Conservation (phyloP, 2,113 vertebrate genomes). For the Trematomus loennbergii region DNA sequence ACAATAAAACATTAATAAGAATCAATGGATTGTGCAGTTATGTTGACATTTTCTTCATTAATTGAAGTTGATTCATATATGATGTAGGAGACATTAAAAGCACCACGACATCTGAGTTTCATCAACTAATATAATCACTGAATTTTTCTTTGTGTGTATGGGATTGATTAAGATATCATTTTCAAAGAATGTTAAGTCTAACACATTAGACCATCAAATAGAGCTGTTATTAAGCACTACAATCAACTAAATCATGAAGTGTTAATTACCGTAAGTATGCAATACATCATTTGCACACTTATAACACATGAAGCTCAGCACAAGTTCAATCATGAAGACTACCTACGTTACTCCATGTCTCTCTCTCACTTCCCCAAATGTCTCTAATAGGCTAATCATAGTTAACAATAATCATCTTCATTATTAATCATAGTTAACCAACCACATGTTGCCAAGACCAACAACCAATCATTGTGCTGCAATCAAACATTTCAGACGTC, state of each 20-base stretch:
- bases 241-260: neutral
- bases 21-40: slow-evolving; percentile 49
- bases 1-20: slow-evolving; percentile 45
- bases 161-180: neutral
- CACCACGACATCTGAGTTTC: slow-evolving; percentile 31
- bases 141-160: slow-evolving; percentile 1
- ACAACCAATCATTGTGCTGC: too few relatives aligned
- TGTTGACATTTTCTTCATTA: slow-evolving; percentile 41
- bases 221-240: neutral
- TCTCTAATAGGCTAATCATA: too few relatives aligned
- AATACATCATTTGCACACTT: neutral
- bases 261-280: neutral
- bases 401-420: too few relatives aligned
- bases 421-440: too few relatives aligned
- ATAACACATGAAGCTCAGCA: neutral
- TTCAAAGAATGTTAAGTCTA: neutral
- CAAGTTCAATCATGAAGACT: too few relatives aligned
- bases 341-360: too few relatives aligned
- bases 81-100: slow-evolving; percentile 11
- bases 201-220: neutral
- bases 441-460: too few relatives aligned
- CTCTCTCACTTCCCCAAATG: too few relatives aligned
- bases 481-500: too few relatives aligned
- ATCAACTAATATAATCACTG: slow-evolving; percentile 44
- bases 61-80: slow-evolving; percentile 13